These are phyloP conservation scores for Trissonchulus latispiculum DNA, from an alignment of 2,888 invertebrate genomes.

Conservation along the genomic window DNA sequence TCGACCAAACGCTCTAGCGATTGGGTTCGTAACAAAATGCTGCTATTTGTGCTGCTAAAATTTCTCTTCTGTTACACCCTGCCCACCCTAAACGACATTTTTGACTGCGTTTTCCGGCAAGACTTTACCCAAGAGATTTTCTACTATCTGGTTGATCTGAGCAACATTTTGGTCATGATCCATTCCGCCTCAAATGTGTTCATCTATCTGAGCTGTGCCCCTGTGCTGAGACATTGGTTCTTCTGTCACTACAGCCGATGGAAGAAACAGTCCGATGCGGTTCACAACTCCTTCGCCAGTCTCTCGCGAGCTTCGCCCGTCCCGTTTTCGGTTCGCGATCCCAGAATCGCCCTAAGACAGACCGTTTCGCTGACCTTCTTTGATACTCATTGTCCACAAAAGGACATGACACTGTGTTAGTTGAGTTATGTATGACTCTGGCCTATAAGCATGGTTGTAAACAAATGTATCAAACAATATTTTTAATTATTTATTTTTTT, in stretches of 20 bases:
- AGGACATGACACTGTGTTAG: no score
- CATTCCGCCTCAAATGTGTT: not conserved
- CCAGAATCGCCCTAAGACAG: no score
- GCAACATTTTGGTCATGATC: conserved; percentile 5
- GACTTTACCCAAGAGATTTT: conserved; percentile 1
- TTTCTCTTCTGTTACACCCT: conserved; percentile 13
- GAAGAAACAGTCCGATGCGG: not conserved
- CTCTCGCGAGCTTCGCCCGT: no score
- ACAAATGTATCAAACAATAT: no score
- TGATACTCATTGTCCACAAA: no score
- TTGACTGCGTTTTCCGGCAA: conserved; percentile 9
- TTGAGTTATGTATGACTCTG: no score
- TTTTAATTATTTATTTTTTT: no score
- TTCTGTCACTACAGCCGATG: not conserved
- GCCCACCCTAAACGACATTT: conserved; percentile 9
- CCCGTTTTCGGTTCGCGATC: no score
- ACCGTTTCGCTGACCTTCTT: no score
- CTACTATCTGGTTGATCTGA: conserved; percentile 1
- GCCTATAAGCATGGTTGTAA: no score
- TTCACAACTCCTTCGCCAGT: no score
- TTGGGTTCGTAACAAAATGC: conserved; percentile 1
- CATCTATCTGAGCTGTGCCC: not conserved
- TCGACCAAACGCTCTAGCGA: not conserved
- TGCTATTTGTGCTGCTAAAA: conserved; percentile 8
- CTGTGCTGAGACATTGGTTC: not conserved